Evolutionary conservation across 2,797 vertebrate genomes (phyloP).

Genomic region (Tokudaia muenninki): DNA sequence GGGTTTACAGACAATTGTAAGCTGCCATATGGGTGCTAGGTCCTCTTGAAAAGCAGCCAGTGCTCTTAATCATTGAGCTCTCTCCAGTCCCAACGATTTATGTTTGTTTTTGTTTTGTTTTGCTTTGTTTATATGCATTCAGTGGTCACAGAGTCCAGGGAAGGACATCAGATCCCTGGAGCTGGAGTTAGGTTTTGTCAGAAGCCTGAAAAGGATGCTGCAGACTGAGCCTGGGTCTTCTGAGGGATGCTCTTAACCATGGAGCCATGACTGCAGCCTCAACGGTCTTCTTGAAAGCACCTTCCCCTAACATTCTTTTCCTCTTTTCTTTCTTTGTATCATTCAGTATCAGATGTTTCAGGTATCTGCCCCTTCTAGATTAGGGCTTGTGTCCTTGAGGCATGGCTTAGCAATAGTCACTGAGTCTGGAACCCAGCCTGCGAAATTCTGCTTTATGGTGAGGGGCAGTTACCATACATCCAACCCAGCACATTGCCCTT

Average conservation of each 20-base stretch:
- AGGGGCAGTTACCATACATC: not conserved
- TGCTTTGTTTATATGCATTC: not conserved
- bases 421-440: not conserved
- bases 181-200: not conserved
- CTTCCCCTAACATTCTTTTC: not conserved
- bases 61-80: not conserved
- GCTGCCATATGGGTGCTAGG: not conserved
- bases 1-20: not conserved
- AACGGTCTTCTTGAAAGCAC: not conserved
- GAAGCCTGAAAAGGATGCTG: not conserved
- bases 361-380: not conserved
- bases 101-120: not conserved
- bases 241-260: not conserved
- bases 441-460: rapidly evolving
- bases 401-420: not conserved
- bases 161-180: not conserved
- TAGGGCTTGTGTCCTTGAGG: not conserved
- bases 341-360: not conserved
- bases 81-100: not conserved
- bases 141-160: not conserved
- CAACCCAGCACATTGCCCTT: not conserved
- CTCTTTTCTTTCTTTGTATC: not conserved
- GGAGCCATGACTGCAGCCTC: not conserved
- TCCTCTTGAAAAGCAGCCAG: not conserved
- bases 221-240: not conserved